These are phyloP conservation scores for Monopis laevigella DNA, from an alignment of 2,888 invertebrate genomes.

Conservation along the genomic window DNA sequence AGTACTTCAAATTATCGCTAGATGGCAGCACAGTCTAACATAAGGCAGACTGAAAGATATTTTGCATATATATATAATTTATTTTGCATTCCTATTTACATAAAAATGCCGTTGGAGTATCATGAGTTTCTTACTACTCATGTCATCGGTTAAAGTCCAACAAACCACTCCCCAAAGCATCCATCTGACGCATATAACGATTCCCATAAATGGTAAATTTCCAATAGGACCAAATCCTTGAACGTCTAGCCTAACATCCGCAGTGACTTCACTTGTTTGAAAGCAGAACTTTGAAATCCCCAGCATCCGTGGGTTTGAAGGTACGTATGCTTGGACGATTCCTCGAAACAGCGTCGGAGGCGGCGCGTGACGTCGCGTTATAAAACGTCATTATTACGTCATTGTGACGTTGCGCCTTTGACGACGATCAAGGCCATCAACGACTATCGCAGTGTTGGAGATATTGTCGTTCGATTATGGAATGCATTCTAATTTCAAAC, in stretches of 20 bases:
- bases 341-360: neutral
- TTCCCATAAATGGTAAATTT: neutral
- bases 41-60: too few species aligned
- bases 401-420: too few species aligned
- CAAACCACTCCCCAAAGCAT: too few species aligned
- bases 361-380: conserved; percentile 4
- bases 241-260: neutral
- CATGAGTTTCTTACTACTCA: too few species aligned
- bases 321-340: neutral
- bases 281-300: conserved; percentile 2
- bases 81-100: too few species aligned
- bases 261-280: conserved; percentile 1
- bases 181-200: neutral
- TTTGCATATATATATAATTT: too few species aligned
- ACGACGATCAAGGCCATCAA: too few species aligned
- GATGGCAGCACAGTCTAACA: conserved; percentile 7
- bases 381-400: conserved; percentile 3
- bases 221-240: neutral
- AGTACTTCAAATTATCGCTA: neutral
- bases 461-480: too few species aligned
- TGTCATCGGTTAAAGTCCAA: too few species aligned
- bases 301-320: conserved; percentile 4
- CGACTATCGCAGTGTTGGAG: too few species aligned
- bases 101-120: too few species aligned
- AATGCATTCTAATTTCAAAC: too few species aligned